Evolutionary conservation across 2,888 invertebrate genomes (phyloP).

Genomic region (Leptothorax acervorum): DNA sequence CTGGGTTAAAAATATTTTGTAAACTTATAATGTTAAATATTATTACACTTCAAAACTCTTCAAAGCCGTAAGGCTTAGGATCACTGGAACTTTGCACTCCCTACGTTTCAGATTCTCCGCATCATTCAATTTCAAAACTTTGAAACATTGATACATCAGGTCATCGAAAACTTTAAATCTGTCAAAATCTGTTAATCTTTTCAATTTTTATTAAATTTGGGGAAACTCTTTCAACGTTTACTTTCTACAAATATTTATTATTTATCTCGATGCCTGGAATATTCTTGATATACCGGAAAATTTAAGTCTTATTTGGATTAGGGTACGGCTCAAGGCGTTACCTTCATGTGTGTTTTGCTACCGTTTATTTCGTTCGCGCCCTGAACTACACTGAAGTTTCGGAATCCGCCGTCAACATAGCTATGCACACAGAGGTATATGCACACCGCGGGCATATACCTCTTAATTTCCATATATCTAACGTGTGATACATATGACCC

Average conservation of each 20-base stretch:
- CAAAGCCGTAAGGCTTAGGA: not conserved
- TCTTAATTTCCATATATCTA: too few species aligned
- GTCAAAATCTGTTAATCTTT: not conserved
- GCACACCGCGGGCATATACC: not conserved
- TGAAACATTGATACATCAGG: not conserved
- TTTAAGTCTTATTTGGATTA: conserved; percentile 26
- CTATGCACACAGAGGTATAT: conserved; percentile 25
- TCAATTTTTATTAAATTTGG: not conserved
- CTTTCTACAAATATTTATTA: not conserved
- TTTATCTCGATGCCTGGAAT: not conserved
- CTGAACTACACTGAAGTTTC: conserved; percentile 22
- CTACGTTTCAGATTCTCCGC: not conserved
- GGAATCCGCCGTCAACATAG: conserved; percentile 32
- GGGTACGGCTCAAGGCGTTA: not conserved
- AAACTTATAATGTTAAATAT: not conserved
- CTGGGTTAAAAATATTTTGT: not conserved
- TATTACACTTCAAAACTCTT: not conserved
- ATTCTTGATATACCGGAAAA: not conserved
- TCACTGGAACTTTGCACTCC: conserved; percentile 2
- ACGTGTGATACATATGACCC: conserved; percentile 63
- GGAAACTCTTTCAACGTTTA: not conserved
- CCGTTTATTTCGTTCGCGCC: conserved; percentile 40
- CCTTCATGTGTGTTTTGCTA: not conserved
- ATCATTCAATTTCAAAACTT: conserved; percentile 7
- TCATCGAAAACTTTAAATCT: not conserved